A percentile compares a stretch with the other conserved stretches of the same genome.
Conservation (phyloP, 1,140 invertebrate genomes). For the Schlechtendalia chinensis region DNA sequence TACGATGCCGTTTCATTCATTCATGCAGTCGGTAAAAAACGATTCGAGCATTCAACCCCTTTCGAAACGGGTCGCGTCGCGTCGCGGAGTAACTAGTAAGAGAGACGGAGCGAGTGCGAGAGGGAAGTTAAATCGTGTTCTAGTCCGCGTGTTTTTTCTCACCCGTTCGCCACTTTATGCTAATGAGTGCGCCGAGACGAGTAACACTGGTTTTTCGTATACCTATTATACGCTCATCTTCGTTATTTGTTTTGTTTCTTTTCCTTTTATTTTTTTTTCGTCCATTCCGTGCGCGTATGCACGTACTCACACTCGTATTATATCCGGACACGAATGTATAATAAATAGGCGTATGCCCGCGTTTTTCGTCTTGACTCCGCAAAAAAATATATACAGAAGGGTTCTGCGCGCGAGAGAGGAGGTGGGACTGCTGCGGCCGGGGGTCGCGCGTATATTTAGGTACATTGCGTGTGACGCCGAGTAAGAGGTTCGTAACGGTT, state of each 20-base stretch:
- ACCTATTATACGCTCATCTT: conserved; percentile 9
- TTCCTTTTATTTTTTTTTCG: too few relatives aligned
- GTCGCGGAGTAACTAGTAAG: neutral
- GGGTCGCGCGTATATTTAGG: too few relatives aligned
- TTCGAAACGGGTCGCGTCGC: neutral
- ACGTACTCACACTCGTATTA: conserved; percentile 26
- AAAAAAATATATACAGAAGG: neutral
- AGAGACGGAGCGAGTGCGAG: neutral
- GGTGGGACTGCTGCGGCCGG: too few relatives aligned
- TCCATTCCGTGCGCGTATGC: too few relatives aligned
- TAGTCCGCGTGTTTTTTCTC: conserved; percentile 35
- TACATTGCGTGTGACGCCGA: neutral
- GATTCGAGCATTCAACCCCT: conserved; percentile 25
- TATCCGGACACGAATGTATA: neutral
- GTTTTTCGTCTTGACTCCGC: conserved; percentile 41
- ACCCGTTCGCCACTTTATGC: conserved; percentile 40
- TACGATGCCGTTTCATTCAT: conserved; percentile 31
- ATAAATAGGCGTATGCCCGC: neutral
- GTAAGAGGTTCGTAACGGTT: conserved; percentile 29
- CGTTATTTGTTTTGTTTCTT: conserved; percentile 10
- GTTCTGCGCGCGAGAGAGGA: neutral
- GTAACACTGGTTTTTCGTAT: conserved; percentile 8
- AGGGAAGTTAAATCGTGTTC: conserved; percentile 15
- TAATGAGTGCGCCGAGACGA: conserved; percentile 9
- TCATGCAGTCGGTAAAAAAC: conserved; percentile 14